Conservation (phyloP, 2,888 invertebrate species). For the Yponomeuta malinellus region DNA sequence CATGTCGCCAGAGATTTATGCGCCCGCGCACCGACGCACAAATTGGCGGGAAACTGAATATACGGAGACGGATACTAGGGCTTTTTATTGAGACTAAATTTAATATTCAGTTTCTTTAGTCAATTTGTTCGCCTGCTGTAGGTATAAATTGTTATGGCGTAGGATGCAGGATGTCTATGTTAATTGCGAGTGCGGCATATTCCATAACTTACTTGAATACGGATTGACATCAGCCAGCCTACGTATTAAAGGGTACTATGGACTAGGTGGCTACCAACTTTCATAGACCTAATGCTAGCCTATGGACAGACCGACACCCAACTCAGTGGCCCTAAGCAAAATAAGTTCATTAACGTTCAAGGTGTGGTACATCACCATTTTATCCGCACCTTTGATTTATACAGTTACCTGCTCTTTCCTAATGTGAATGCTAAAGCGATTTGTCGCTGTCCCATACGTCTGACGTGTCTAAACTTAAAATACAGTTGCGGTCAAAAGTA, state of each 20-base stretch:
- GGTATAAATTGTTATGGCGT: slow-evolving; percentile 3
- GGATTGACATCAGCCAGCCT: not conserved
- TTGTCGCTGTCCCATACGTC: slow-evolving; percentile 63
- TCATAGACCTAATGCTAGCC: not conserved
- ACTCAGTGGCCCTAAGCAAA: slow-evolving; percentile 13
- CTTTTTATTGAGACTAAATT: not conserved
- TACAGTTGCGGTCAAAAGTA: slow-evolving; percentile 10
- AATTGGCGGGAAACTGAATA: slow-evolving; percentile 60
- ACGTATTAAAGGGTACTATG: not conserved
- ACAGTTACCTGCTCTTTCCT: slow-evolving; percentile 49
- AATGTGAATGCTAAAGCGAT: slow-evolving; percentile 61
- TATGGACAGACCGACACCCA: not conserved
- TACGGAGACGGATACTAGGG: slow-evolving; percentile 11
- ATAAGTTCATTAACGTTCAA: slow-evolving; percentile 59
- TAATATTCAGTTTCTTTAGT: slow-evolving; percentile 3
- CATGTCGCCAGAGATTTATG: slow-evolving; percentile 64
- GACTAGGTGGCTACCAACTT: too few relatives aligned
- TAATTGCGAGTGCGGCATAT: not conserved
- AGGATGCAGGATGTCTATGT: slow-evolving; percentile 1
- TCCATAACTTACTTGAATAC: not conserved
- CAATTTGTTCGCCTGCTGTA: slow-evolving; percentile 1
- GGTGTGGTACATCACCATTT: slow-evolving; percentile 38
- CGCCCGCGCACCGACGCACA: slow-evolving; percentile 58
- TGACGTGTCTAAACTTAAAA: slow-evolving; percentile 55
- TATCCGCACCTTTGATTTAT: slow-evolving; percentile 55